Evolutionary conservation across 2,797 vertebrate species (phyloP).

Genomic region (Enteromius trimaculatus): DNA sequence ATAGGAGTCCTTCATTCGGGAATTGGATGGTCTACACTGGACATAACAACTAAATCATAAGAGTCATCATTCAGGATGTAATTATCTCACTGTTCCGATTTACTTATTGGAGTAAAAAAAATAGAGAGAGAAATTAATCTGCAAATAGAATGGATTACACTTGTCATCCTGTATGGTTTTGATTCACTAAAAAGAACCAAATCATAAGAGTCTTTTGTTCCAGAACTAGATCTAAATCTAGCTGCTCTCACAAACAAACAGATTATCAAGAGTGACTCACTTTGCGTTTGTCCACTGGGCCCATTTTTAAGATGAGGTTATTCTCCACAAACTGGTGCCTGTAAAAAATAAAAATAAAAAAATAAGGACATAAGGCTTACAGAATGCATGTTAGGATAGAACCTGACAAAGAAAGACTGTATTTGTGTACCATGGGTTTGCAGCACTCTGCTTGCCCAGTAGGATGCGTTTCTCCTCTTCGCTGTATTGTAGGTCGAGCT

Average conservation of each 20-base stretch:
- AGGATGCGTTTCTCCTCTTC: conserved; percentile 93
- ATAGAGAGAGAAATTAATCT: not conserved
- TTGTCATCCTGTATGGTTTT: not conserved
- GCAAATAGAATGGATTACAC: not conserved
- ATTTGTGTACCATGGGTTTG: conserved; percentile 89
- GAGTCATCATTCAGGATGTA: not conserved
- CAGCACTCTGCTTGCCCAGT: conserved; percentile 92
- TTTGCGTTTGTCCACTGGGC: conserved; percentile 98
- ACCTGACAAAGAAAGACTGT: not conserved
- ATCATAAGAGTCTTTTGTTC: not conserved
- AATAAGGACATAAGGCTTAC: not conserved
- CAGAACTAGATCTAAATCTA: not conserved
- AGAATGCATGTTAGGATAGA: not conserved
- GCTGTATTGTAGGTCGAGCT: conserved; percentile 95
- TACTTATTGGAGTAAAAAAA: too few species aligned
- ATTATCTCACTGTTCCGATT: too few species aligned
- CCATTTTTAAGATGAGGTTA: conserved; percentile 99
- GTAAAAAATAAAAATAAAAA: conserved; percentile 17
- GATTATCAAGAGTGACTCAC: conserved; percentile 71
- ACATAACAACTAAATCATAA: too few species aligned
- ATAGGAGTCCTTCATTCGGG: not conserved
- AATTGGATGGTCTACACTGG: not conserved
- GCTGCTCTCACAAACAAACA: not conserved
- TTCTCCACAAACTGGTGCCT: conserved; percentile 99
- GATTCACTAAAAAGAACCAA: not conserved